These are phyloP conservation scores for Scolopax rusticola DNA, from an alignment of 2,797 vertebrate species.

Conservation along the genomic window DNA sequence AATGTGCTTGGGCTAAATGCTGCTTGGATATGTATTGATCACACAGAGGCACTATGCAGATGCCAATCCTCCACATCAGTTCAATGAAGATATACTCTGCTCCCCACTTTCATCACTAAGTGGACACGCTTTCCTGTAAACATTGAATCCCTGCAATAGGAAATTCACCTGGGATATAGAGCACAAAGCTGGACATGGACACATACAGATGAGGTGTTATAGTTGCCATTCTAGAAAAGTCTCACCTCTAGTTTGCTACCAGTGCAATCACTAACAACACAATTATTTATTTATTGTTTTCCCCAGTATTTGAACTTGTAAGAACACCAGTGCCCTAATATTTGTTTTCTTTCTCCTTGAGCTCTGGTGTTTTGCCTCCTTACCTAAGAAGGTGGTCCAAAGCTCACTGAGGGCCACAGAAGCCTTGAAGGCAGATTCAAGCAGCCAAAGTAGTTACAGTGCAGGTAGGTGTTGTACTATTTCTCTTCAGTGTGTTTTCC, in stretches of 20 bases:
- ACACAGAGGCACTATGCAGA: neutral
- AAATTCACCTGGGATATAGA: neutral
- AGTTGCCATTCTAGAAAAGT: neutral
- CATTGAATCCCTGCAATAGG: accelerated
- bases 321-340: neutral
- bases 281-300: neutral
- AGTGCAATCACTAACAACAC: neutral
- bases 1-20: neutral
- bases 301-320: neutral
- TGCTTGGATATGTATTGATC: neutral
- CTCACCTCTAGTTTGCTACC: neutral
- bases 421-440: neutral
- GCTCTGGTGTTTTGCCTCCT: neutral
- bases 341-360: neutral
- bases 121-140: neutral
- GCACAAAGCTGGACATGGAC: neutral
- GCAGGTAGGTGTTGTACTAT: neutral
- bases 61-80: neutral
- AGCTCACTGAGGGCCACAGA: neutral
- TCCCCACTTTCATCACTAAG: neutral
- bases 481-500: neutral
- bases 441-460: neutral
- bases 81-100: neutral
- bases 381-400: neutral
- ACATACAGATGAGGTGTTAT: neutral